These are phyloP conservation scores for Promerops cafer DNA, from an alignment of 2,113 vertebrate species.

Conservation along the genomic window DNA sequence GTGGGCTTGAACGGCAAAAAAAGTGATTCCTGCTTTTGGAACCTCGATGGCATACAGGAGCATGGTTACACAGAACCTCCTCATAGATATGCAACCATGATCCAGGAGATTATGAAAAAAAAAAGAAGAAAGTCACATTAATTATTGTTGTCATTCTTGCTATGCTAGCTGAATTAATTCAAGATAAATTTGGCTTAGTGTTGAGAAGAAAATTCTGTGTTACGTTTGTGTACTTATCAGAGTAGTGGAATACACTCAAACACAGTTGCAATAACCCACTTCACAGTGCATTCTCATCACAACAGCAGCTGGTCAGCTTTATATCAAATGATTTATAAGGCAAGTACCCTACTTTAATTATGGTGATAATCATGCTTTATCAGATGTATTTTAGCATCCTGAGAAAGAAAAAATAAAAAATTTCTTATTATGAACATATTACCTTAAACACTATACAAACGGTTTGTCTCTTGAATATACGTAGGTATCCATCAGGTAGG, in stretches of 20 bases:
- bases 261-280: background rate
- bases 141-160: background rate
- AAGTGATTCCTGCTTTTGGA: background rate
- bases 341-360: constrained; percentile 18
- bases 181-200: background rate
- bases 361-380: constrained; percentile 21
- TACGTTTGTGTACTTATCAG: background rate
- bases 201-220: background rate
- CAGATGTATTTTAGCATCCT: background rate
- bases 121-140: background rate
- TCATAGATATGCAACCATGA: background rate
- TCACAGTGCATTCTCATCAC: background rate
- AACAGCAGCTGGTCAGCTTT: background rate
- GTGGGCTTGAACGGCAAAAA: background rate
- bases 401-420: constrained; percentile 2
- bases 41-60: background rate
- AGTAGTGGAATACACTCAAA: background rate
- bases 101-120: background rate
- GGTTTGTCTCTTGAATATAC: background rate
- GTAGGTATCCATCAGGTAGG: background rate
- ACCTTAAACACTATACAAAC: background rate
- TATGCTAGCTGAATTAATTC: background rate
- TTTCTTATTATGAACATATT: background rate
- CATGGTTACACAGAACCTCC: background rate
- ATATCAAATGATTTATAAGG: constrained; percentile 20